phyloP scores from a whole-genome alignment of 2,113 vertebrate genomes.

The Vireo altiloquus region DNA sequence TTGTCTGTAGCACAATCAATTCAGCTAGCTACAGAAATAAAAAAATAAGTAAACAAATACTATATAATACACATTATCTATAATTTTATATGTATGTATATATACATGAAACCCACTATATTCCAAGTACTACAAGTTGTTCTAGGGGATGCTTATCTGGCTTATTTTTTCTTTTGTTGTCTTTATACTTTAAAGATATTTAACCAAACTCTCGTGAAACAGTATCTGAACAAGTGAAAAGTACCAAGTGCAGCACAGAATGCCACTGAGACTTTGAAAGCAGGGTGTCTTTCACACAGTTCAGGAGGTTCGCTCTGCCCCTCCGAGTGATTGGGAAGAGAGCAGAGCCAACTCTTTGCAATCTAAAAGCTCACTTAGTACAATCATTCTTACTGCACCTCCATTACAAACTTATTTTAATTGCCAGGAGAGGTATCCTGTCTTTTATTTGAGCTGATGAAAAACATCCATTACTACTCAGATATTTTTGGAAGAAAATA shows the following conservation, averaged over 20 bases:
- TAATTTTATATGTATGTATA: neutral
- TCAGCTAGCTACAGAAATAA: neutral
- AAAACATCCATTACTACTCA: neutral
- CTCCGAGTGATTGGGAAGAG: slow-evolving; percentile 31
- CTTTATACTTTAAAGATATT: slow-evolving; percentile 57
- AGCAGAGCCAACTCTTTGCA: neutral
- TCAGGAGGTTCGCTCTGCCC: slow-evolving; percentile 12
- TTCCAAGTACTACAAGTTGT: neutral
- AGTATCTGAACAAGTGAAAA: slow-evolving; percentile 40
- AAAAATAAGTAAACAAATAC: neutral
- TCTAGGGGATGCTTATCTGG: slow-evolving; percentile 28
- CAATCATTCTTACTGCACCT: neutral
- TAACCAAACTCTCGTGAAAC: slow-evolving; percentile 31
- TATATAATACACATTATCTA: neutral
- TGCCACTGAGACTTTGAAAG: slow-evolving; percentile 36
- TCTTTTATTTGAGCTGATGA: neutral
- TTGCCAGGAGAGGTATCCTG: neutral
- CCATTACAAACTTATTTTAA: slow-evolving; percentile 30
- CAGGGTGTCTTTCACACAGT: neutral
- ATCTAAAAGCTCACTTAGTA: slow-evolving; percentile 13
- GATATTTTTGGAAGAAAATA: neutral
- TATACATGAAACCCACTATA: neutral
- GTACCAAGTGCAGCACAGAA: slow-evolving; percentile 5
- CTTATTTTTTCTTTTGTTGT: slow-evolving; percentile 35
- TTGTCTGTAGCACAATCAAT: neutral